These are phyloP conservation scores for Timandra comae DNA, from an alignment of 2,888 invertebrate genomes.

Conservation along the genomic window DNA sequence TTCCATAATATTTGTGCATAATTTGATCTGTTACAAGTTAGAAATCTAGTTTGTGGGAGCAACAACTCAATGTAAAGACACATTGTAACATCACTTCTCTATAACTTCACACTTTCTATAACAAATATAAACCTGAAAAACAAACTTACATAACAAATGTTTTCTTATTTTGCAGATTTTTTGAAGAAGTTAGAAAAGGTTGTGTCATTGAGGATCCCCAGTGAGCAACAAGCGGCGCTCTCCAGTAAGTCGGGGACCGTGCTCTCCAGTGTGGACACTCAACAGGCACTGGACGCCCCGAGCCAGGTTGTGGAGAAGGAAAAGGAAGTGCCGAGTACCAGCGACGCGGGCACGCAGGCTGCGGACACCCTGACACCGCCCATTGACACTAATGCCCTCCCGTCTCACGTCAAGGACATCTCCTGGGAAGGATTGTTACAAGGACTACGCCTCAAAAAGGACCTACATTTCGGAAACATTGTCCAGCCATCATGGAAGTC, in stretches of 20 bases:
- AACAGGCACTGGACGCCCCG: neutral
- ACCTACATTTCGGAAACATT: constrained; percentile 59
- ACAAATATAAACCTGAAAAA: too few relatives aligned
- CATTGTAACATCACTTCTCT: too few relatives aligned
- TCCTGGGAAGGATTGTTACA: constrained; percentile 54
- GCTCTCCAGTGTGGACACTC: neutral
- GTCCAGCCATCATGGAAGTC: constrained; percentile 59
- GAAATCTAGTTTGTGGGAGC: too few relatives aligned
- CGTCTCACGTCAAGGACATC: constrained; percentile 43
- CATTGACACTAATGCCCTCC: neutral
- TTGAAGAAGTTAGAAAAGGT: constrained; percentile 1
- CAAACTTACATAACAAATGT: too few relatives aligned
- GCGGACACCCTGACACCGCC: neutral
- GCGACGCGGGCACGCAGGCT: neutral
- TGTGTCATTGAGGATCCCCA: neutral
- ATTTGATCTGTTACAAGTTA: too few relatives aligned
- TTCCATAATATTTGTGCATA: too few relatives aligned
- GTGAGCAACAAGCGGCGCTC: neutral
- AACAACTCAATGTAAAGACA: too few relatives aligned
- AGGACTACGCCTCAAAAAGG: constrained; percentile 58
- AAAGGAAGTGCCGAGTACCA: neutral
- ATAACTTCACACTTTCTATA: too few relatives aligned
- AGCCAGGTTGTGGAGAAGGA: neutral
- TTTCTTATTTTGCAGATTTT: neutral
- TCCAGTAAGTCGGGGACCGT: neutral